phyloP scores from a whole-genome alignment of 2,797 vertebrate species.

The Pseudocheirus occidentalis region DNA sequence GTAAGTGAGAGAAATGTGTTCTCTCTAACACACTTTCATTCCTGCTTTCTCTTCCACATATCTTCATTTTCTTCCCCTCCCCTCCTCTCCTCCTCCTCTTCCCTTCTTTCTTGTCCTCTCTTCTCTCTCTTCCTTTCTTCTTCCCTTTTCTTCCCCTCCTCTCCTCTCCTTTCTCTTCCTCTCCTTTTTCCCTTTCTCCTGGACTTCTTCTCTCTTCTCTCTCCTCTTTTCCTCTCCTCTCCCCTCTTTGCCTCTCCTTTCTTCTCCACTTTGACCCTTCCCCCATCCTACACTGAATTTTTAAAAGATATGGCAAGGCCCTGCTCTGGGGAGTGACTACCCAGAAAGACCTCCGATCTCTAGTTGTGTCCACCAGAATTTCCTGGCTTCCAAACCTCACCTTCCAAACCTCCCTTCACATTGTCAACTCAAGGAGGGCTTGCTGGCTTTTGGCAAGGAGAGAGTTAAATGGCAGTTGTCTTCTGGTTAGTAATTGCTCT shows the following conservation, averaged over 20 bases:
- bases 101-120: too few species aligned
- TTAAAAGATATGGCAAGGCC: conserved; percentile 16
- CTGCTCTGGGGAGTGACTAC: conserved; percentile 71
- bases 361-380: conserved; percentile 37
- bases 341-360: conserved; percentile 27
- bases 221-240: too few species aligned
- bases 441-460: conserved; percentile 21
- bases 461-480: not conserved
- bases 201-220: too few species aligned
- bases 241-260: not conserved
- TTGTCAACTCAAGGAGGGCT: conserved; percentile 5
- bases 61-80: not conserved
- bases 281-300: not conserved
- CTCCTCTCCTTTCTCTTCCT: too few species aligned
- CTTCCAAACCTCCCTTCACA: not conserved
- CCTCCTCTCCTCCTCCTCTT: too few species aligned
- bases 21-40: not conserved
- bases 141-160: too few species aligned
- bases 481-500: conserved; percentile 38
- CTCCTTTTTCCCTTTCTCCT: too few species aligned
- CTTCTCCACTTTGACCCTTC: not conserved
- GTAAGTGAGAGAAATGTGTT: not conserved
- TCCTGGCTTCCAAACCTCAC: conserved; percentile 23
- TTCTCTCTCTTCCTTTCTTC: too few species aligned
- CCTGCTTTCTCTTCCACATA: not conserved